Conservation (phyloP, 1,140 invertebrate species). For the Brachystomella parvula region DNA sequence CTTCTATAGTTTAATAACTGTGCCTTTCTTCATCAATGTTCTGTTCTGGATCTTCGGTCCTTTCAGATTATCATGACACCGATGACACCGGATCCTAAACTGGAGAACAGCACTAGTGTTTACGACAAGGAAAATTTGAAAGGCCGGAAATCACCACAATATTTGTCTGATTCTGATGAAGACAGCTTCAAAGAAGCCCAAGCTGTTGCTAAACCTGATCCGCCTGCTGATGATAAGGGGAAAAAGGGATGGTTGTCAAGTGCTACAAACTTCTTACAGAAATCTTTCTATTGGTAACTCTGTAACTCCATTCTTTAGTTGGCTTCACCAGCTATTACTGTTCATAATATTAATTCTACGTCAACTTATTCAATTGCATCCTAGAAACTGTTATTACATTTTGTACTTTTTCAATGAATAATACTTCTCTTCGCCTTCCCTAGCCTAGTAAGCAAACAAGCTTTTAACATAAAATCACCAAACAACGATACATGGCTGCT, state of each 20-base stretch:
- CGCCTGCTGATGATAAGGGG: constrained; percentile 5
- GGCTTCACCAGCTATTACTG: neutral
- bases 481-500: too few relatives aligned
- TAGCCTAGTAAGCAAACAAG: too few relatives aligned
- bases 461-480: too few relatives aligned
- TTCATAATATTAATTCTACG: too few relatives aligned
- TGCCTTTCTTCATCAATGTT: neutral
- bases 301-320: neutral
- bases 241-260: constrained; percentile 17
- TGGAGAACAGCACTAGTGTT: constrained; percentile 14
- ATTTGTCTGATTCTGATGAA: constrained; percentile 26
- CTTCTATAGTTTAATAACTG: neutral
- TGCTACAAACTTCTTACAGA: constrained; percentile 23
- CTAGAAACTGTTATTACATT: too few relatives aligned
- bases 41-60: neutral
- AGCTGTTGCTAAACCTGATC: neutral
- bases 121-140: constrained; percentile 18
- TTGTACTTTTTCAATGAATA: too few relatives aligned
- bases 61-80: neutral
- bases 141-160: neutral
- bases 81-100: neutral
- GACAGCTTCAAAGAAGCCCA: neutral
- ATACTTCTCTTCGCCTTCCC: too few relatives aligned
- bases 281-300: constrained; percentile 31
- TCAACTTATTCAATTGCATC: too few relatives aligned